Evolutionary conservation across 2,888 invertebrate species (phyloP).

Genomic region (Epistrophe eligans): DNA sequence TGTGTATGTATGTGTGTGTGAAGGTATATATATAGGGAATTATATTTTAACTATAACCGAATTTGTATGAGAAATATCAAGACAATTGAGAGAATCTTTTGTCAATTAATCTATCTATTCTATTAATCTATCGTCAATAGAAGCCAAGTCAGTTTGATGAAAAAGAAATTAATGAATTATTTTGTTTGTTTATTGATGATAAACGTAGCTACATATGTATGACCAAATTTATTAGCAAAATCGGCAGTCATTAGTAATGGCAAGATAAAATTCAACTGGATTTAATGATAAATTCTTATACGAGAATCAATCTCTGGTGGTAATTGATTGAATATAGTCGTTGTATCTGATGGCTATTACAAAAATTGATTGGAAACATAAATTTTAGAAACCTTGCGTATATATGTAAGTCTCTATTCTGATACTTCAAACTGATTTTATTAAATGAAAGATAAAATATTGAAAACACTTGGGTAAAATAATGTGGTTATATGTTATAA

Average conservation of each 20-base stretch:
- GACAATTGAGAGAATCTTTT: constrained; percentile 21
- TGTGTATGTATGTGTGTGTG: neutral
- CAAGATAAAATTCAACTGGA: constrained; percentile 36
- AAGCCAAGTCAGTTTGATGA: constrained; percentile 6
- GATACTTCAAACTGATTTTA: neutral
- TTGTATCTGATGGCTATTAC: neutral
- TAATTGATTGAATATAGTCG: constrained; percentile 7
- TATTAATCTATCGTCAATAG: constrained; percentile 40
- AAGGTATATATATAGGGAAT: neutral
- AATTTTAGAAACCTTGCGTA: neutral
- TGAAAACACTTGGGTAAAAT: neutral
- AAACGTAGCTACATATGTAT: no score
- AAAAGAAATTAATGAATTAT: constrained; percentile 30
- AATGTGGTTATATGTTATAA: no score
- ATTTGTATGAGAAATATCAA: constrained; percentile 4
- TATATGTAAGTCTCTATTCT: neutral
- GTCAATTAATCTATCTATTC: constrained; percentile 49
- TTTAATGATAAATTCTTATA: constrained; percentile 45
- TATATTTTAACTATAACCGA: constrained; percentile 16
- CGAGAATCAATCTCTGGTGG: neutral
- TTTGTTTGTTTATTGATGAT: neutral
- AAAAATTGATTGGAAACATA: neutral
- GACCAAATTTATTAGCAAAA: neutral
- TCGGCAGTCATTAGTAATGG: constrained; percentile 28
- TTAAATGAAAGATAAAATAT: neutral